Evolutionary conservation across 1,140 invertebrate genomes (phyloP), one percentile per base, ranked within the genome.

Genomic region (Anthonomus grandis): DNA sequence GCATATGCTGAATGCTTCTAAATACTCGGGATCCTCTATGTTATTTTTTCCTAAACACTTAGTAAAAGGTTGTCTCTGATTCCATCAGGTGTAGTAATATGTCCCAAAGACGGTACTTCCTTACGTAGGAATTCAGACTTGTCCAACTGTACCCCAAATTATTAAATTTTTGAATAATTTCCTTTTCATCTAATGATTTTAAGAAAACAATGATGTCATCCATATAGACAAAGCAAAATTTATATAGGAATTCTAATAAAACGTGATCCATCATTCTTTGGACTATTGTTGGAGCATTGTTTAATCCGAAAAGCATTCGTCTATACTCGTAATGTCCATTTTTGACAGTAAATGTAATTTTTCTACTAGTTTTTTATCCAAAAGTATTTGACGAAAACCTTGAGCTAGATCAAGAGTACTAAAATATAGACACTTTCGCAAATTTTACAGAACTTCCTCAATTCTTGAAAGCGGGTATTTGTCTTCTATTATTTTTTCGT

Each of bases 201-300:
- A 21, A 36, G 13, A 47, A 64, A 0, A 66, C 38, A 18, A 67
- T 52, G 21, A 65, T 63, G 39, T 76, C 72, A 46, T 77, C 73
- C 27, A 74, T 42, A 54, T 71, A 76, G 6, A 66, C 66, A 4
- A 66, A 22, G 41, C 61, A 68, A 18, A 54, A 27, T 25, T 50
- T 57, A 37, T 51, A 23, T 12, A 48, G 31, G 25, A 52, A 15
- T 66, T 54, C 41, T 18, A 42, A 15, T 12, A 24, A 15, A 13
- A 25, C 31, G n/a, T 49, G 25, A 24, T 52, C 38, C 22, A 52
- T 39, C 12, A 42, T 36, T 41, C 37, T 39, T 25, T 23, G 63
- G 46, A 71, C 65, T 5, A 34, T 59, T n/a, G 37, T 23, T 13
- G 50, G 50, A 27, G 13, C 58, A 44, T 18, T 56, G 37, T 55